These are phyloP conservation scores for Bombus superbus DNA, from an alignment of 1,140 invertebrate species.

Conservation along the genomic window DNA sequence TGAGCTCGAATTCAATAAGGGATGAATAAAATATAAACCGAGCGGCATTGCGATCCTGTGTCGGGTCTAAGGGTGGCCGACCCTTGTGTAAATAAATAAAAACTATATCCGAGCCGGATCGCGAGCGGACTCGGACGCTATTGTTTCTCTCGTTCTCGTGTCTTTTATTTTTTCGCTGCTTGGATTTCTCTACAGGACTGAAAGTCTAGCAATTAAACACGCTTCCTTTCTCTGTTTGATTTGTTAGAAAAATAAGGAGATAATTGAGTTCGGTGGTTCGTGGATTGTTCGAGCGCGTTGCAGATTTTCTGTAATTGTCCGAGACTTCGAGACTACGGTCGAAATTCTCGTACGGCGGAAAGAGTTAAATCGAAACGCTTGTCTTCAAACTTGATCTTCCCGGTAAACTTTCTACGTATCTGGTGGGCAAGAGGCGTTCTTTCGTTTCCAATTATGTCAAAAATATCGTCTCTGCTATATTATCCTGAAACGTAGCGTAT, in stretches of 20 bases:
- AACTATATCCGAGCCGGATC: constrained; percentile 66
- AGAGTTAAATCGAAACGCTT: no score
- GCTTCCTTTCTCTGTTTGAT: background rate
- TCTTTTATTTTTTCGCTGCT: background rate
- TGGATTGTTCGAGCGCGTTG: no score
- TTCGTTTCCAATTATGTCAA: no score
- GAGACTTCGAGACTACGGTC: no score
- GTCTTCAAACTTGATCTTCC: no score
- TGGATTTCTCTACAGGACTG: constrained; percentile 52
- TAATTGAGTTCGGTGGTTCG: background rate
- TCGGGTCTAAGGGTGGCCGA: constrained; percentile 57
- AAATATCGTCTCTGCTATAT: no score
- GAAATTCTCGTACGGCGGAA: no score
- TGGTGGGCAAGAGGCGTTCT: no score
- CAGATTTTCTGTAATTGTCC: no score
- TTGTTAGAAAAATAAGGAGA: background rate
- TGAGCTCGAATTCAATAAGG: constrained; percentile 82
- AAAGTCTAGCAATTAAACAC: constrained; percentile 39
- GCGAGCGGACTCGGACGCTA: constrained; percentile 25
- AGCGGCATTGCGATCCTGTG: constrained; percentile 62
- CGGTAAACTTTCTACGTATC: no score
- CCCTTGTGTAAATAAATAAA: constrained; percentile 78
- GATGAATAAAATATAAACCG: constrained; percentile 83
- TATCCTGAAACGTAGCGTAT: no score
- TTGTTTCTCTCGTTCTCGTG: background rate